A percentile compares a stretch with the other conserved stretches of the same genome.
Conservation (phyloP, 2,888 invertebrate genomes). For the Adelognathus sp. region DNA sequence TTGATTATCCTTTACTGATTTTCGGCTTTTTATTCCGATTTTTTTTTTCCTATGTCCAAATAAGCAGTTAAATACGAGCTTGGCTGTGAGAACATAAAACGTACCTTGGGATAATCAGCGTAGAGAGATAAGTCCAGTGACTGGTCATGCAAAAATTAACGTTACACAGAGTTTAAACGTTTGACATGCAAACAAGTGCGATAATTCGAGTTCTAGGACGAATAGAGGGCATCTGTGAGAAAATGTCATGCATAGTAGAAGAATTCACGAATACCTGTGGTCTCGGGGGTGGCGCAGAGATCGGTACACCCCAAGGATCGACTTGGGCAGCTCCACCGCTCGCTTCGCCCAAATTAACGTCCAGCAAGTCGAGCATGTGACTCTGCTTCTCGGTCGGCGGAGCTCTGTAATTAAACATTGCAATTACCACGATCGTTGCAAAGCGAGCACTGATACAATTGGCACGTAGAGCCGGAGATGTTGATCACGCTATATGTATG, state of each 20-base stretch:
- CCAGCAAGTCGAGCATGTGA: slow-evolving; percentile 92
- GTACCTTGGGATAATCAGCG: slow-evolving; percentile 67
- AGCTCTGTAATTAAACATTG: slow-evolving; percentile 70
- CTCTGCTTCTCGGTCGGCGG: slow-evolving; percentile 83
- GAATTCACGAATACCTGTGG: slow-evolving; percentile 82
- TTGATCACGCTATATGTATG: not conserved
- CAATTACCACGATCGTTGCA: slow-evolving; percentile 5
- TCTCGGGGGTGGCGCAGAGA: slow-evolving; percentile 82
- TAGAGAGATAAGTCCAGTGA: slow-evolving; percentile 77
- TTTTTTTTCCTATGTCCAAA: too few relatives aligned
- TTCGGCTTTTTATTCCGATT: too few relatives aligned
- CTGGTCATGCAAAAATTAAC: slow-evolving; percentile 66
- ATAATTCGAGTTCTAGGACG: slow-evolving; percentile 2
- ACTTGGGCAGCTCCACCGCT: slow-evolving; percentile 82
- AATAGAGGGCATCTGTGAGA: slow-evolving; percentile 14
- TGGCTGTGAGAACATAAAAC: slow-evolving; percentile 49
- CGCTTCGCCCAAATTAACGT: slow-evolving; percentile 88
- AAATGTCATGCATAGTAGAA: not conserved
- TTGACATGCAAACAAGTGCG: slow-evolving; percentile 59
- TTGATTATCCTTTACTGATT: too few relatives aligned
- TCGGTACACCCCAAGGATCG: slow-evolving; percentile 90
- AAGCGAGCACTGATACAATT: not conserved
- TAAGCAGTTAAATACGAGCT: not conserved
- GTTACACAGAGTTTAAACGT: slow-evolving; percentile 17
- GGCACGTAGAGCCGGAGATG: not conserved